Percentiles rank a stretch among this genome's conserved stretches.
These are phyloP conservation scores for Machimus rusticus DNA, from an alignment of 2,888 invertebrate species.

Conservation along the genomic window DNA sequence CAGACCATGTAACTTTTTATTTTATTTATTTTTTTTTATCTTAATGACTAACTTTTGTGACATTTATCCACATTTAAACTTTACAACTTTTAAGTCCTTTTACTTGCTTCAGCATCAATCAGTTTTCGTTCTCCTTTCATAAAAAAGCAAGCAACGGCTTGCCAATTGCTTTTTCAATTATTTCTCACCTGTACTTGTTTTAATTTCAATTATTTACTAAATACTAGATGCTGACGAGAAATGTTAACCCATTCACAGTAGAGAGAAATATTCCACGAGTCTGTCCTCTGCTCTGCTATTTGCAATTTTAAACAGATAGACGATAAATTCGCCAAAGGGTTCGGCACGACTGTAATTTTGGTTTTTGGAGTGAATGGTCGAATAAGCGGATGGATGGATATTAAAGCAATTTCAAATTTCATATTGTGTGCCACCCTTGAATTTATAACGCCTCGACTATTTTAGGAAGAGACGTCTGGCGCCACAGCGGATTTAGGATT, in stretches of 20 bases:
- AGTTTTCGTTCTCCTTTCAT: neutral
- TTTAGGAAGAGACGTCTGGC: neutral
- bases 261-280: neutral
- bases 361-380: neutral
- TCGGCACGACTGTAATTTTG: neutral
- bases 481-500: neutral
- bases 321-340: neutral
- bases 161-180: neutral
- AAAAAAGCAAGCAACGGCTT: neutral
- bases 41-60: neutral
- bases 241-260: neutral
- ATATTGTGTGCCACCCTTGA: neutral
- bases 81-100: neutral
- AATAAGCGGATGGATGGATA: neutral
- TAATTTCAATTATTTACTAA: neutral
- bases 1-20: neutral
- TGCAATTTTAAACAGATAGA: neutral
- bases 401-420: neutral
- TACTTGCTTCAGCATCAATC: neutral
- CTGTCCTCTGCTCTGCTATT: neutral
- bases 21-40: neutral
- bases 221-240: neutral
- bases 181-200: neutral
- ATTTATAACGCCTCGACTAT: neutral
- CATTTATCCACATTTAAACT: neutral